Conservation (phyloP, 2,113 vertebrate species). For the Cinclus cinclus region DNA sequence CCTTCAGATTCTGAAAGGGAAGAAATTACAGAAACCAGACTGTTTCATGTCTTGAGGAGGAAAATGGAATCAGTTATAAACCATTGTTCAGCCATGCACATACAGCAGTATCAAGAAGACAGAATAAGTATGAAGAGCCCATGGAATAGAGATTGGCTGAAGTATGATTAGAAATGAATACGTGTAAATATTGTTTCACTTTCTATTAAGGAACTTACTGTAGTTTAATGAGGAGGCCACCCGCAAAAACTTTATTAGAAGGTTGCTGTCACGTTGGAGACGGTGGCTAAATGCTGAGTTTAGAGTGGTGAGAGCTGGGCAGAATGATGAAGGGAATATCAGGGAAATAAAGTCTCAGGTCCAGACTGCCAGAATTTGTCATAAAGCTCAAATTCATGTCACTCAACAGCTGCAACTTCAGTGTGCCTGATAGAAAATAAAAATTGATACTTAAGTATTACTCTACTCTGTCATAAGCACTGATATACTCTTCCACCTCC, state of each 20-base stretch:
- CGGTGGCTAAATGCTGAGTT: neutral
- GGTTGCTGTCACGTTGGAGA: neutral
- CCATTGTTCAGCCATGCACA: neutral
- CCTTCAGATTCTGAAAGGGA: neutral
- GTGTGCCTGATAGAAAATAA: neutral
- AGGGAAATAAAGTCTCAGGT: neutral
- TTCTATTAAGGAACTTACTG: neutral
- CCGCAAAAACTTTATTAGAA: neutral
- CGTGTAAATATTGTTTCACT: neutral
- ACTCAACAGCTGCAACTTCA: neutral
- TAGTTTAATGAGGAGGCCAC: neutral
- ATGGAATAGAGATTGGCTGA: neutral
- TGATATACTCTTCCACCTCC: neutral
- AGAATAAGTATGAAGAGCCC: neutral
- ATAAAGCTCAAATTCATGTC: neutral
- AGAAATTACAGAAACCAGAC: neutral
- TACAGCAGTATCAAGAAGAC: neutral
- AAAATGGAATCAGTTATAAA: neutral
- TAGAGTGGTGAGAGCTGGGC: neutral
- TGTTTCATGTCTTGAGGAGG: neutral
- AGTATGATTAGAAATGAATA: neutral
- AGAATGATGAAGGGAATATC: neutral
- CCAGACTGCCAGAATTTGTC: neutral
- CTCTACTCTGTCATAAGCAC: neutral
- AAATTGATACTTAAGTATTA: neutral